A percentile compares a stretch with the other conserved stretches of the same genome.
Conservation (phyloP, 2,888 invertebrate genomes). For the Tetragonisca angustula region DNA sequence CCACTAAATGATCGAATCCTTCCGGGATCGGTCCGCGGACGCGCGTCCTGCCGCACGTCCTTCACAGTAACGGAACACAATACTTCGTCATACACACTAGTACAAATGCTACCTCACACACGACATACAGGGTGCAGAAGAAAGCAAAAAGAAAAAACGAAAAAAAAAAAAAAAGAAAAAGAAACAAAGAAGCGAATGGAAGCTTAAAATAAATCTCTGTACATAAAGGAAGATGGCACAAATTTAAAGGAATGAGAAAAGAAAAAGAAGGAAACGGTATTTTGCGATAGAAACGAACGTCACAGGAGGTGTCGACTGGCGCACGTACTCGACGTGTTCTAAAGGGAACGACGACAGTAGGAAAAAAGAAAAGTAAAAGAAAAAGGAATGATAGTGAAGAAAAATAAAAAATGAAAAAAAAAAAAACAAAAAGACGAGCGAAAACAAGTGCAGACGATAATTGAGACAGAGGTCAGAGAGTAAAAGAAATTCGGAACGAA, state of each 20-base stretch:
- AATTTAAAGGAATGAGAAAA: slow-evolving; percentile 11
- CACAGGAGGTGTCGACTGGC: slow-evolving; percentile 24
- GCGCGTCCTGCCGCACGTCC: slow-evolving; percentile 48
- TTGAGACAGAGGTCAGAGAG: slow-evolving; percentile 46
- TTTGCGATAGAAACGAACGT: slow-evolving; percentile 63
- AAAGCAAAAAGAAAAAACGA: slow-evolving; percentile 55
- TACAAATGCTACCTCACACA: slow-evolving; percentile 83
- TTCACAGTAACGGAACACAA: slow-evolving; percentile 73
- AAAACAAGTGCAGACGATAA: slow-evolving; percentile 37
- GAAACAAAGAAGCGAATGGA: slow-evolving; percentile 35
- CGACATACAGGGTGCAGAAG: slow-evolving; percentile 83
- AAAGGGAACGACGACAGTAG: slow-evolving; percentile 8
- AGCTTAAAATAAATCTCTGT: slow-evolving; percentile 66
- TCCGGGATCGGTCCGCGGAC: slow-evolving; percentile 28
- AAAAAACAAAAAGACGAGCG: background rate
- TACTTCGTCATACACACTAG: slow-evolving; percentile 78
- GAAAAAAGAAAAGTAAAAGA: background rate
- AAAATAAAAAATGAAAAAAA: slow-evolving; percentile 15
- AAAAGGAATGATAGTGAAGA: slow-evolving; percentile 5
- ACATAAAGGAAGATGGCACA: slow-evolving; percentile 64
- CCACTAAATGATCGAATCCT: slow-evolving; percentile 33
- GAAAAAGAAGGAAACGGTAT: slow-evolving; percentile 60
- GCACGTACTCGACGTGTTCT: slow-evolving; percentile 4
- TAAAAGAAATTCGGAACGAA: slow-evolving; percentile 35
- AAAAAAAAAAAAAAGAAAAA: background rate